Conservation (phyloP, 2,888 invertebrate genomes). For the Euspilapteryx auroguttella region DNA sequence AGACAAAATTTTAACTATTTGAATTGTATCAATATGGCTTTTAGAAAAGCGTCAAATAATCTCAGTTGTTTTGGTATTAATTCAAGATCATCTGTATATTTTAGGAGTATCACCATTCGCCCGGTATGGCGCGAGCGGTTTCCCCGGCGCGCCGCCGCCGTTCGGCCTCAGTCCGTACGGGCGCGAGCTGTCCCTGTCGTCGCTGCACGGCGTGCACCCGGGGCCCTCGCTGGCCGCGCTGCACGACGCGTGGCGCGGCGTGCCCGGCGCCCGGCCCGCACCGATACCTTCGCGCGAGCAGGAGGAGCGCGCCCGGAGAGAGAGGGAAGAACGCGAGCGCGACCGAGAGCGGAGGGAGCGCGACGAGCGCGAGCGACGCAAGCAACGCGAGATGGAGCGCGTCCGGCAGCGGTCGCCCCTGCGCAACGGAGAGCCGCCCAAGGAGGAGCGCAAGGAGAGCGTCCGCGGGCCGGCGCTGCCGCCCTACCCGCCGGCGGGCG, state of each 20-base stretch:
- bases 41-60: too few relatives aligned
- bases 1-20: too few relatives aligned
- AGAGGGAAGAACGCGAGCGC: constrained; percentile 51
- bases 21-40: too few relatives aligned
- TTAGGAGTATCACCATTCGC: constrained; percentile 80
- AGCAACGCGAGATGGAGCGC: constrained; percentile 63
- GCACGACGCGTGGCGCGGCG: constrained; percentile 45
- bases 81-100: too few relatives aligned
- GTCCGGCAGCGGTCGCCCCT: constrained; percentile 74
- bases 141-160: constrained; percentile 66
- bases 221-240: constrained; percentile 29
- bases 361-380: constrained; percentile 52
- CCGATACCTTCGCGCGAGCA: constrained; percentile 19
- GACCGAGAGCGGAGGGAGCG: constrained; percentile 64
- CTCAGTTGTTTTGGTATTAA: too few relatives aligned
- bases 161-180: constrained; percentile 71
- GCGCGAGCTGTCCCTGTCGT: constrained; percentile 61
- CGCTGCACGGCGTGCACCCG: constrained; percentile 44
- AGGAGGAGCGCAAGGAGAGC: constrained; percentile 55
- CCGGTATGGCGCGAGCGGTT: constrained; percentile 71
- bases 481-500: constrained; percentile 63
- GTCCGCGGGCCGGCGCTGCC: constrained; percentile 48
- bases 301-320: constrained; percentile 31
- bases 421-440: constrained; percentile 64
- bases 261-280: constrained; percentile 13